Evolutionary conservation across 2,113 vertebrate genomes (phyloP), one percentile per base, ranked within the genome.

Genomic region (Leptosomus discolor): DNA sequence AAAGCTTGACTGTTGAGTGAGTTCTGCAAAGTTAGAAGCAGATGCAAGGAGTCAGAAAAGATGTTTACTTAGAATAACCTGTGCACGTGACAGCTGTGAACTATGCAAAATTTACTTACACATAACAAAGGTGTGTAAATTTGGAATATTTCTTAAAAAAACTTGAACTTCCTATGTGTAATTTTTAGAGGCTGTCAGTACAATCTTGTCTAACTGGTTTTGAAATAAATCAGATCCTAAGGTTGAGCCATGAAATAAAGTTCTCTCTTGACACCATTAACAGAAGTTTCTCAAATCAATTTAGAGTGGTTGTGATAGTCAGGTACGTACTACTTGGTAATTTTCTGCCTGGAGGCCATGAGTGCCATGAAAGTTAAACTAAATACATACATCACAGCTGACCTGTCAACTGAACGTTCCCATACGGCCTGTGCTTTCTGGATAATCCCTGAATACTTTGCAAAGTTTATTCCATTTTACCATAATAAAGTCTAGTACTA

Each of bases 141-240:
- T 54, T 43, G 50, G 39, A 58, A 29, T 39, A 12, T 16, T 77
- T 71, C 58, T 36, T 39, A 60, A 34, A 29, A 91, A 77, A 39
- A 5, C 9, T 46, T 68, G 0, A 17, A 9, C 11, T 51, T 43
- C 10, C 4, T 17, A 5, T 0, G 0, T 63, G 29, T 58, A 0
- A 0, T 43, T 60, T 94, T 58, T 32, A 54, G 18, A 64, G 22
- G 4, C 1, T 45, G 12, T 74, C n/a, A 29, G 22, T 10, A 41
- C 27, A 60, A 18, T 88, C 50, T 53, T 53, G 18, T 76, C 54
- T 19, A 10, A 61, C 8, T 50, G n/a, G 8, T 91, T 95, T 64
- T 37, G 21, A 76, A 53, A 17, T 13, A n/a, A 86, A 53, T 12
- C 20, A 23, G 32, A 27, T 12, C 26, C 48, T 48, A n/a, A 61